Percentiles rank a stretch among this genome's conserved stretches.
Conservation (phyloP, 2,113 vertebrate species). For the Montifringilla adamsi region DNA sequence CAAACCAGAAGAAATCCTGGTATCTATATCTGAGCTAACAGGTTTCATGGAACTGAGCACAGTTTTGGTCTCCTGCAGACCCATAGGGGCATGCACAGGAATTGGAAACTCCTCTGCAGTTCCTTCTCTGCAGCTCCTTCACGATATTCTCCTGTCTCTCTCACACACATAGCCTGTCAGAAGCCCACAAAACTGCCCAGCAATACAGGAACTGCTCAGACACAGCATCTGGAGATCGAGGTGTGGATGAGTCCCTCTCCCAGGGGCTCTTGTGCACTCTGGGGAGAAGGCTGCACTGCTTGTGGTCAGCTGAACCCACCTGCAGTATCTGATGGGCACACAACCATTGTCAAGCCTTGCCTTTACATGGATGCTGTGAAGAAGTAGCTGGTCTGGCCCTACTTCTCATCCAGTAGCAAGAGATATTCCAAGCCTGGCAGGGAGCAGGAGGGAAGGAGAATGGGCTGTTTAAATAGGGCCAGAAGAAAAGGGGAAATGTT, state of each 20-base stretch:
- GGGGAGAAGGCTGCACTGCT: background rate
- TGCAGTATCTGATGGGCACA: background rate
- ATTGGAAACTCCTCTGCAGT: background rate
- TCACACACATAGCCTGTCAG: rapidly evolving
- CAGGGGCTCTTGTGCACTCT: background rate
- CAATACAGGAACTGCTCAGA: background rate
- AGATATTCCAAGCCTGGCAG: background rate
- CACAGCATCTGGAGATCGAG: background rate
- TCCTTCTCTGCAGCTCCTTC: background rate
- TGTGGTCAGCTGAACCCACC: background rate
- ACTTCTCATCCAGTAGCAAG: background rate
- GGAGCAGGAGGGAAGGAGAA: background rate
- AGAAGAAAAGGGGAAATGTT: background rate
- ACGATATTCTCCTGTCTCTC: background rate
- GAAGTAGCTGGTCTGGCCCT: background rate
- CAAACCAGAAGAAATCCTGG: background rate
- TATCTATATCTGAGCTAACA: background rate
- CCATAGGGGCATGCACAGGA: background rate
- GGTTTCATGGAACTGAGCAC: background rate
- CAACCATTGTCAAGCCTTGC: background rate
- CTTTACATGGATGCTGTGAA: background rate
- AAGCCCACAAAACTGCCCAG: background rate
- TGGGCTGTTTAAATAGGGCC: background rate
- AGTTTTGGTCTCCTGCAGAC: background rate
- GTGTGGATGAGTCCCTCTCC: background rate